These are phyloP conservation scores for Porites cylindrica DNA, from an alignment of 92 coral and sea anemone species.

Conservation along the genomic window DNA sequence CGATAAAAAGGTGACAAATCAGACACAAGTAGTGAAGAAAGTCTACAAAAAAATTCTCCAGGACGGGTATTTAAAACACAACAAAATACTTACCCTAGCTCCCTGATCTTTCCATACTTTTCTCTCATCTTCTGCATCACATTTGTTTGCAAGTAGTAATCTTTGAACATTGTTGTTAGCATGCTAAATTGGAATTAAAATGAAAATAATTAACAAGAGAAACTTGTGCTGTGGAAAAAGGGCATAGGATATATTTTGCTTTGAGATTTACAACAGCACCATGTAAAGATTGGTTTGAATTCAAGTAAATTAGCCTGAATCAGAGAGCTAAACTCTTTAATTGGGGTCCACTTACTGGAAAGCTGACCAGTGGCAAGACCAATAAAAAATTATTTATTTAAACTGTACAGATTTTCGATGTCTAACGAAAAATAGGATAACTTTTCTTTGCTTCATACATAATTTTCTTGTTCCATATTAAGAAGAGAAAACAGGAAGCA, in stretches of 20 bases:
- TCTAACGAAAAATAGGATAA: too few species aligned
- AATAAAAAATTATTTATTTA: too few species aligned
- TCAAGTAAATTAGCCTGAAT: too few species aligned
- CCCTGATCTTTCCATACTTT: conserved; percentile 89
- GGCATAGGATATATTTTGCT: too few species aligned
- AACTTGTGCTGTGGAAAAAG: background rate
- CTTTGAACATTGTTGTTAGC: conserved; percentile 93
- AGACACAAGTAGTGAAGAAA: background rate
- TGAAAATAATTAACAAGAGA: background rate
- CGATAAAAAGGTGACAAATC: too few species aligned
- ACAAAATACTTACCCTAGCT: conserved; percentile 69
- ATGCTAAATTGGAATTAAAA: conserved; percentile 67
- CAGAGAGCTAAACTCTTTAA: background rate
- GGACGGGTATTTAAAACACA: background rate
- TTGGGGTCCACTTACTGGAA: background rate
- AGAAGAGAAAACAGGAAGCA: too few species aligned
- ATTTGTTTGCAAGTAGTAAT: conserved; percentile 89
- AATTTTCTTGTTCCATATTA: too few species aligned
- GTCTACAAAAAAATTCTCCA: background rate
- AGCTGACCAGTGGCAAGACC: background rate
- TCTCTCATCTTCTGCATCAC: conserved; percentile 94
- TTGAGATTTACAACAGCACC: too few species aligned
- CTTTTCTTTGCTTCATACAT: too few species aligned
- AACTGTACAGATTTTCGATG: too few species aligned
- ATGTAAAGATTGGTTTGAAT: too few species aligned